Base-by-base conservation (phyloP, 2,797 vertebrate genomes). In the Hippocampus kuda region DNA sequence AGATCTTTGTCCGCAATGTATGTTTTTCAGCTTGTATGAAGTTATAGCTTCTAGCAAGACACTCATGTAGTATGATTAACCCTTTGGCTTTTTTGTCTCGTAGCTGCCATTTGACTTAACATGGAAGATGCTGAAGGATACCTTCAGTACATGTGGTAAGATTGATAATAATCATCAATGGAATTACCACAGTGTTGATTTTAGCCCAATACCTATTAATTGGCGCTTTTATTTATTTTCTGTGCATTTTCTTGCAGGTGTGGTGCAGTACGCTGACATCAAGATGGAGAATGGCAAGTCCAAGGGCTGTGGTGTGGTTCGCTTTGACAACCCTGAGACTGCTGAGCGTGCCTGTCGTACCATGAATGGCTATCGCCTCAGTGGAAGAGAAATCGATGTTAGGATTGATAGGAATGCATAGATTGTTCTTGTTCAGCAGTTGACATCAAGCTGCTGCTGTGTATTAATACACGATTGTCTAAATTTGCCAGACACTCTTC, bases 231-330 rank as follows among this genome's bases (percentile, higher is more conserved):
- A 12, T 11, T 62, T 1, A 54, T 67, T 9, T 1, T 61, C 63
- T 51, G 24, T 69, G 68, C n/a, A 51, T 44, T 64, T 62, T 79
- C 11, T 70, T 64, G 4, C 79, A 99, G 97, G 97, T 49, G 92
- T 95, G 3, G 96, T 98, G 73, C 94, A 97, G 79, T 98, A 97
- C 62, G 96, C 96, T 0, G 97, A 98, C 78, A 98, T 99, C 76
- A 99, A 98, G 88, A 97, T 96, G 93, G 96, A 99, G 85, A 99
- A 98, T 0, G 97, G 97, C 44, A 98, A 98, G 77, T 99, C 96
- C 22, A 98, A 99, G 87, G 96, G 97, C 42, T 98, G 96, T 26
- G 96, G 96, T 0, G 95, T 98, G 77, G 96, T 99, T 62, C 90
- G 95, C 53, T 99, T 99, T 5, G 96, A 99, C 84, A 95, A 89